Conservation (phyloP, 2,113 vertebrate species). For the Cepphus grylle region DNA sequence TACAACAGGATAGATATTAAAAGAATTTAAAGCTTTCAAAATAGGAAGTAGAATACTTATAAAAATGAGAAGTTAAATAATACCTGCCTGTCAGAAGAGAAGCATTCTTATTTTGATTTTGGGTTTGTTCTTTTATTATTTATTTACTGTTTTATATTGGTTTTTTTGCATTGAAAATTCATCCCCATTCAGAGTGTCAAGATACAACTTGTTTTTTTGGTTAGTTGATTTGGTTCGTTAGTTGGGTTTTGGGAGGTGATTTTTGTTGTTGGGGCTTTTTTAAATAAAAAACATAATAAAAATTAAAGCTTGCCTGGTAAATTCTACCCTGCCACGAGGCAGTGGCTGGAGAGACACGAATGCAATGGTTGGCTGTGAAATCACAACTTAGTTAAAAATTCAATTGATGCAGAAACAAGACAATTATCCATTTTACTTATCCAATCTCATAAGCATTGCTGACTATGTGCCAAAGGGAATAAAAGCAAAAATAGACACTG, state of each 20-base stretch:
- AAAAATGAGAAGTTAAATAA: background rate
- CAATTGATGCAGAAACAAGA: background rate
- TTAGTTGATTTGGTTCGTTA: background rate
- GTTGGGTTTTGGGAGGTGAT: background rate
- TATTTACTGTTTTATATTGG: rapidly evolving
- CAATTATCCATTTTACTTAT: background rate
- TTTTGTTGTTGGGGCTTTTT: background rate
- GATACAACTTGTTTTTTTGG: background rate
- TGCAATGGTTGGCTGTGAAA: background rate
- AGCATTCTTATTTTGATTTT: background rate
- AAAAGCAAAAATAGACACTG: background rate
- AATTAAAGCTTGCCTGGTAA: background rate
- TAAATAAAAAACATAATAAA: background rate
- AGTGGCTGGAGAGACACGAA: background rate
- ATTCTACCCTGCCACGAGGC: background rate
- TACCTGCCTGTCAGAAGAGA: background rate
- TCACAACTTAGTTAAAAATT: background rate
- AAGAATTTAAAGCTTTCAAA: background rate
- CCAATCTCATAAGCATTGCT: background rate
- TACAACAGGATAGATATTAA: background rate
- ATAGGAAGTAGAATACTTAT: background rate
- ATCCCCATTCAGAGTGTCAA: background rate
- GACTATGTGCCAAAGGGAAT: background rate
- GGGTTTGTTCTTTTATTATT: background rate
- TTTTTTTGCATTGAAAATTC: background rate